A percentile compares a stretch with the other conserved stretches of the same genome.
Evolutionary conservation across 1,140 invertebrate species (phyloP).

Genomic region (Fopius arisanus): DNA sequence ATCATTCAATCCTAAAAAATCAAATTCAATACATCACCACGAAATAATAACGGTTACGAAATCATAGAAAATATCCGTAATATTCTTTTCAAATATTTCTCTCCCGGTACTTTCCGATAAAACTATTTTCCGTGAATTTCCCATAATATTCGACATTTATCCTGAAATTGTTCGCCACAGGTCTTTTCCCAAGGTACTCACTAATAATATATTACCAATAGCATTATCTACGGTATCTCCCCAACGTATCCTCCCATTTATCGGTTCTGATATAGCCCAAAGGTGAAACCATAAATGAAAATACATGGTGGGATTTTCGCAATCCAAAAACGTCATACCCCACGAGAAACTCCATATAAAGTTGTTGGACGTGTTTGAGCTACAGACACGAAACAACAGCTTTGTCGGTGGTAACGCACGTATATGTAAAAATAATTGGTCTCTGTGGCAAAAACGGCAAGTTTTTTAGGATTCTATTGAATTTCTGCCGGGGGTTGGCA

Average conservation of each 20-base stretch:
- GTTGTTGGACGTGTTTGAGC: neutral
- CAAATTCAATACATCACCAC: no score
- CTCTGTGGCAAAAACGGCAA: neutral
- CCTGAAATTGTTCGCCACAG: neutral
- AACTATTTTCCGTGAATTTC: no score
- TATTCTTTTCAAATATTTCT: no score
- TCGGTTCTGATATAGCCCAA: conserved; percentile 13
- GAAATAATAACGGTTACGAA: no score
- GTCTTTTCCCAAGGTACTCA: neutral
- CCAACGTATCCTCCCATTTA: conserved; percentile 25
- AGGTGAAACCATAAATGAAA: conserved; percentile 6
- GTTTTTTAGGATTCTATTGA: neutral
- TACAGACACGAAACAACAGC: neutral
- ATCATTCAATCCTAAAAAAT: no score
- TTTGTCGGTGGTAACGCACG: neutral
- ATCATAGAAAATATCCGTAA: no score
- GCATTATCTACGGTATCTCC: conserved; percentile 22
- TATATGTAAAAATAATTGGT: neutral
- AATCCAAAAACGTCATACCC: conserved; percentile 1
- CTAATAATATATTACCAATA: conserved; percentile 34
- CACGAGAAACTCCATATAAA: neutral
- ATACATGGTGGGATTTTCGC: neutral
- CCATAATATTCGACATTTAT: no score
- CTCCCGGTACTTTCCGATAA: no score
- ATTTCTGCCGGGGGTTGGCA: neutral